Conservation (phyloP, 1,140 invertebrate genomes). For the Sycophaga agraensis region DNA sequence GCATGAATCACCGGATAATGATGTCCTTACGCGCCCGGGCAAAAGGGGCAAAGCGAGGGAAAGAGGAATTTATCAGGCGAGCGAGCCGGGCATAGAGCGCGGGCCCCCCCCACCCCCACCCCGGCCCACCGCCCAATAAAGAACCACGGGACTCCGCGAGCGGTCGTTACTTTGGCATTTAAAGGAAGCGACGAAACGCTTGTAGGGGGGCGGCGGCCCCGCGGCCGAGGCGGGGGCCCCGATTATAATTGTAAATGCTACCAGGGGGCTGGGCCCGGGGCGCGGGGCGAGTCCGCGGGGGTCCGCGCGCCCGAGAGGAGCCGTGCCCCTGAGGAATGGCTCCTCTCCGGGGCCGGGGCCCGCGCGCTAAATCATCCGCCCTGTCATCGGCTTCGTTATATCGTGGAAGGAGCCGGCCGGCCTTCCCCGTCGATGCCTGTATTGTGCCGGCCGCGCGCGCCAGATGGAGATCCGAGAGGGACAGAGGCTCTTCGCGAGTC, state of each 20-base stretch:
- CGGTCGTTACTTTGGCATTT: slow-evolving; percentile 22
- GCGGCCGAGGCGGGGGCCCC: background rate
- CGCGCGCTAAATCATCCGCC: slow-evolving; percentile 47
- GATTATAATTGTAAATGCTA: slow-evolving; percentile 50
- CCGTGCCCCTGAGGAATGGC: slow-evolving; percentile 3
- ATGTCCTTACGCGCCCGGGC: background rate
- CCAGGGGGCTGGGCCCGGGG: slow-evolving; percentile 32
- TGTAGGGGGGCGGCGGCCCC: background rate
- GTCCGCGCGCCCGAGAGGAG: slow-evolving; percentile 19
- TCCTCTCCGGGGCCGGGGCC: background rate
- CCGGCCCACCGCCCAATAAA: background rate
- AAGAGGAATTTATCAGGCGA: too few species aligned
- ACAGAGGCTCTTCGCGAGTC: too few species aligned
- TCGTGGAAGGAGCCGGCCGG: too few species aligned
- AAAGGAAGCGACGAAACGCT: slow-evolving; percentile 20
- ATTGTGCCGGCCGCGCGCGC: too few species aligned
- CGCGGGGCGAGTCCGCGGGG: slow-evolving; percentile 34
- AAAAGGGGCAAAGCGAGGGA: background rate
- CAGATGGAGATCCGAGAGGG: too few species aligned
- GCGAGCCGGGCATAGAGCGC: background rate
- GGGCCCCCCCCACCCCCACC: background rate
- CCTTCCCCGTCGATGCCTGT: too few species aligned
- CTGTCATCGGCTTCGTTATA: slow-evolving; percentile 54
- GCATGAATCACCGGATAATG: slow-evolving; percentile 12
- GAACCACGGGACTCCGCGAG: background rate